Evolutionary conservation across 2,888 invertebrate species (phyloP), one percentile per base, ranked within the genome.

Genomic region (Drosophila tripunctata): DNA sequence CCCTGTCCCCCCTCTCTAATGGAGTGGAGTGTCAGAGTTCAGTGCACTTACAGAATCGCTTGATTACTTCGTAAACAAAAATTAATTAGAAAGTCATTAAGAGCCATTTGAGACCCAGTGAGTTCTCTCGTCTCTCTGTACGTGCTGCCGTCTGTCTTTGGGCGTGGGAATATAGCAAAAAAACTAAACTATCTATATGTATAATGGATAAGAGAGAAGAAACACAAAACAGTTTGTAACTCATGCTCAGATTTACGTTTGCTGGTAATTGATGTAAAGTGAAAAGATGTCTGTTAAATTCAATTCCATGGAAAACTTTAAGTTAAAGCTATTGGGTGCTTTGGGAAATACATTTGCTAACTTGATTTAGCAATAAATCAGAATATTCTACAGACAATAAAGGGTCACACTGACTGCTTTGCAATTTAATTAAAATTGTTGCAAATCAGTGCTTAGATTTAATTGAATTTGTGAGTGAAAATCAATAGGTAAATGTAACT

Each of bases 61-160:
- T 48, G 58, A 52, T 65, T 57, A 41, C 73, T 57, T 64, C 54
- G 67, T 47, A 68, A 71, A 69, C 67, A 67, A 61, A 75, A 83
- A 83, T 85, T 74, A 83, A 80, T 83, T 85, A 78, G 86, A 80
- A 82, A 73, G 48, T 74, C 86, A 83, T 83, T 83, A 82, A 82
- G 58, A 57, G 40, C 54, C 33, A 63, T 69, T 73, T 58, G 50
- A 41, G 22, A 62, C 60, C 58, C 43, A 50, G 55, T 54, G 38
- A 47, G 31, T 58, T 27, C 36, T 27, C 27, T 27, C 27, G 27
- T 27, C 36, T 51, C 63, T 70, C 36, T 51, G 65, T 70, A 77
- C 85, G 79, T 79, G 75, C 43, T 66, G 66, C 24, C 50, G 51
- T 14, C 52, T 21, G 36, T 5, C 40, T 50, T 68, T 55, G 45